These are phyloP conservation scores for Micromys minutus DNA, from an alignment of 2,113 vertebrate genomes.

Conservation along the genomic window DNA sequence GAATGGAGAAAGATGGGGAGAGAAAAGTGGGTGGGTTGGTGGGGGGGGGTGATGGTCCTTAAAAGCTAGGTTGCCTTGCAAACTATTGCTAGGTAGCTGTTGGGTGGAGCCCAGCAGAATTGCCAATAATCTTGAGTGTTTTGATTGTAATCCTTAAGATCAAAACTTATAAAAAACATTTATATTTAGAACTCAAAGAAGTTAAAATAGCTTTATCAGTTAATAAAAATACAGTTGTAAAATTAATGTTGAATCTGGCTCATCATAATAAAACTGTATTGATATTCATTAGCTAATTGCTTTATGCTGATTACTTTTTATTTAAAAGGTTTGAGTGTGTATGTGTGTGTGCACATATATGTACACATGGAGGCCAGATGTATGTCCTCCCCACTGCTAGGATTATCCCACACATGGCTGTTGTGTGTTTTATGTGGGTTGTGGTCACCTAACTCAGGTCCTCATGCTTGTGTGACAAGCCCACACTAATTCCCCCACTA, in stretches of 20 bases:
- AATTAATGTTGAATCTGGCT: slow-evolving; percentile 14
- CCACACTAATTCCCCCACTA: neutral
- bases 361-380: neutral
- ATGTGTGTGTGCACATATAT: neutral
- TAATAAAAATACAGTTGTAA: neutral
- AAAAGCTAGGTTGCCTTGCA: too few relatives aligned
- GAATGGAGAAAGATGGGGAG: too few relatives aligned
- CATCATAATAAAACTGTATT: neutral
- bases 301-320: neutral
- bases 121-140: neutral
- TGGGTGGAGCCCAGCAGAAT: too few relatives aligned
- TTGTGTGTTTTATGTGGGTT: neutral
- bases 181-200: neutral
- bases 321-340: neutral
- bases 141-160: neutral
- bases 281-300: neutral
- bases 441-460: neutral
- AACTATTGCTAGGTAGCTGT: too few relatives aligned
- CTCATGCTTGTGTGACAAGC: neutral
- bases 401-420: neutral
- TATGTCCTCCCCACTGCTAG: neutral
- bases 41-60: too few relatives aligned
- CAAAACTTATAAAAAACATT: neutral
- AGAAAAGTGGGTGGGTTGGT: too few relatives aligned
- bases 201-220: neutral